Base-by-base conservation (phyloP, 2,888 invertebrate species). In the Pheosia tremula region DNA sequence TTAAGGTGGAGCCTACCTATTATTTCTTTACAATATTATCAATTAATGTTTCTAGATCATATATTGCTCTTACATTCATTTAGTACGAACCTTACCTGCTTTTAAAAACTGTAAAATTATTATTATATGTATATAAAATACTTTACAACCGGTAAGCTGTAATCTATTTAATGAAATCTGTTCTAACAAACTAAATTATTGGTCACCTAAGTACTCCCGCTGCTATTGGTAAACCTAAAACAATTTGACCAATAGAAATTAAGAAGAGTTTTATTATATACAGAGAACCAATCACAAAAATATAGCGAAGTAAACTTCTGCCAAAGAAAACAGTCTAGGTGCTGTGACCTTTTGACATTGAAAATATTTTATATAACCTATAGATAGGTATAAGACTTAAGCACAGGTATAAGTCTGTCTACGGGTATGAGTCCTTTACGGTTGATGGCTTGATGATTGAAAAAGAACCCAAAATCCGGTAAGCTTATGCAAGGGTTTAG, bases 331-430 rank as follows among this genome's bases (percentile, higher is more conserved):
- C 74, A 37, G n/a, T 56, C 49, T 11, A 9, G 13, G 45, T 41
- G 37, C 36, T 55, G 41, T 75, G 74, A 74, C 74, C 74, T 68
- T 61, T 70, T 74, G 74, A 74, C 74, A 74, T 74, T 74, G 74
- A 67, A 39, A 56, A 45, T 55, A 24, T 24, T 24, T 24, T 24
- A 24, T 24, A 24, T 24, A 24, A 2, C 24, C 24, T 24, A 24
- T 24, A 24, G 24, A 24, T 24, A 24, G 24, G 24, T 24, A 24
- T 24, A 24, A 24, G 24, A 24, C 24, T 24, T 24, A 24, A 24
- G 24, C 24, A 24, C 24, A 2, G 39, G 6, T 39, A 10, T 10
- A 3, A 54, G 38, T 11, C 6, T 53, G n/a, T 53, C 13, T 5
- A 53, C 24, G 24, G 24, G 24, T 24, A 24, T 24, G 24, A 24